phyloP scores from a whole-genome alignment of 2,888 invertebrate genomes.

The Anthophora plumipes region DNA sequence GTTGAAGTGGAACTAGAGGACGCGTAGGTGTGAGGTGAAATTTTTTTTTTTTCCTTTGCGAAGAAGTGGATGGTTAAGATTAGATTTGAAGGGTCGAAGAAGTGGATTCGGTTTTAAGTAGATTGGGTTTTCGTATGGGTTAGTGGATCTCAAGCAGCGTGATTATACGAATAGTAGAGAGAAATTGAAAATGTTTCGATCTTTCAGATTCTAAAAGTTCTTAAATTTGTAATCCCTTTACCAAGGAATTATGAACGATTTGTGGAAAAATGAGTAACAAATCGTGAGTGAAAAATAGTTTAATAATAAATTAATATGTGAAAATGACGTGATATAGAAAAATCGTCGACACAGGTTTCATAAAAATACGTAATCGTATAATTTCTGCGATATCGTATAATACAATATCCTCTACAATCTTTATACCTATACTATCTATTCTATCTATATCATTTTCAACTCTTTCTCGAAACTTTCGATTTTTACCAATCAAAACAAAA shows the following conservation, averaged over 20 bases:
- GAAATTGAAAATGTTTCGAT: no score
- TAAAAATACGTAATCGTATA: conserved; percentile 16
- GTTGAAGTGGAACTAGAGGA: not conserved
- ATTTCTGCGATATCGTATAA: conserved; percentile 11
- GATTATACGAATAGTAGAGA: no score
- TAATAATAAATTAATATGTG: no score
- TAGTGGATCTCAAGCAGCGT: not conserved
- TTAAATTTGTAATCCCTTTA: no score
- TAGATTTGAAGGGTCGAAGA: not conserved
- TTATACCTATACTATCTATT: conserved; percentile 7
- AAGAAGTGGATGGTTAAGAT: not conserved
- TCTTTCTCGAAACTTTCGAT: not conserved
- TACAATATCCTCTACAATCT: conserved; percentile 5
- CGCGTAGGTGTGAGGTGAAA: not conserved
- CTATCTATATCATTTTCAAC: not conserved
- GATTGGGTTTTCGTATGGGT: not conserved
- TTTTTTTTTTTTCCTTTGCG: no score
- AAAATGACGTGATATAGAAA: not conserved
- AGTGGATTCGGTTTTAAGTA: not conserved
- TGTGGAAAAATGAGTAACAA: no score
- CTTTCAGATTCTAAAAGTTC: no score
- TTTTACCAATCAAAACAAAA: not conserved
- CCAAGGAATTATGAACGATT: no score
- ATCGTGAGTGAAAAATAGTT: no score
- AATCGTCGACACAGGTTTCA: not conserved